Evolutionary conservation across 2,797 vertebrate genomes (phyloP).

Genomic region (Propithecus perrieri): DNA sequence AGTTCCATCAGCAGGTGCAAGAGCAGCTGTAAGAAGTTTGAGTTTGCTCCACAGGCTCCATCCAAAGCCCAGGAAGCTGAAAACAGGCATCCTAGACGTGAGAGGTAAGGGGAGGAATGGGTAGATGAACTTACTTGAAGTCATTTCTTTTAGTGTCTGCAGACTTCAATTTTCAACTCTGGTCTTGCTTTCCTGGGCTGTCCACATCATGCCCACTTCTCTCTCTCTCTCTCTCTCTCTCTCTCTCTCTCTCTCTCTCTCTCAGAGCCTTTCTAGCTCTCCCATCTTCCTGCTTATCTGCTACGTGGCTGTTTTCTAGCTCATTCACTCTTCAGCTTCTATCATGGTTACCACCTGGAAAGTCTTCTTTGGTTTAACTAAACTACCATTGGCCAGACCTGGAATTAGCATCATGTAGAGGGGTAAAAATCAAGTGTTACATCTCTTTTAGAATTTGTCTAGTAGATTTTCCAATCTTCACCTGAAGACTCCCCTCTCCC

Average conservation of each 20-base stretch:
- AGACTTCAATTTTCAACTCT: neutral
- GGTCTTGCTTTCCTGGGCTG: neutral
- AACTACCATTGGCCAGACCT: neutral
- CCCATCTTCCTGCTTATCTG: neutral
- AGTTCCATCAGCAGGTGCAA: neutral
- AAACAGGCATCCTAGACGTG: neutral
- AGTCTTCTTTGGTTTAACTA: neutral
- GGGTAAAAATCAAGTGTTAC: neutral
- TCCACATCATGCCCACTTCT: neutral
- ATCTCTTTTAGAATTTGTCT: neutral
- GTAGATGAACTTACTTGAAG: neutral
- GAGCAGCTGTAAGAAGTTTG: neutral
- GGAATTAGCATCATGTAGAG: neutral
- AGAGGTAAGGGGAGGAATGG: neutral
- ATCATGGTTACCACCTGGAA: neutral
- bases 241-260: neutral
- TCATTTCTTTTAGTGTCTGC: neutral
- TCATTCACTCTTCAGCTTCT: neutral
- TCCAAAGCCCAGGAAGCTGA: neutral
- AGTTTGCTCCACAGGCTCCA: neutral
- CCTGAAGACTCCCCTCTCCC: neutral
- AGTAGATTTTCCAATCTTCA: neutral
- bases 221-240: neutral
- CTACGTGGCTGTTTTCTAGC: neutral
- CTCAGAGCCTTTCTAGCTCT: neutral